Conservation (phyloP, 2,113 vertebrate genomes). For the Pterophyllum scalare region DNA sequence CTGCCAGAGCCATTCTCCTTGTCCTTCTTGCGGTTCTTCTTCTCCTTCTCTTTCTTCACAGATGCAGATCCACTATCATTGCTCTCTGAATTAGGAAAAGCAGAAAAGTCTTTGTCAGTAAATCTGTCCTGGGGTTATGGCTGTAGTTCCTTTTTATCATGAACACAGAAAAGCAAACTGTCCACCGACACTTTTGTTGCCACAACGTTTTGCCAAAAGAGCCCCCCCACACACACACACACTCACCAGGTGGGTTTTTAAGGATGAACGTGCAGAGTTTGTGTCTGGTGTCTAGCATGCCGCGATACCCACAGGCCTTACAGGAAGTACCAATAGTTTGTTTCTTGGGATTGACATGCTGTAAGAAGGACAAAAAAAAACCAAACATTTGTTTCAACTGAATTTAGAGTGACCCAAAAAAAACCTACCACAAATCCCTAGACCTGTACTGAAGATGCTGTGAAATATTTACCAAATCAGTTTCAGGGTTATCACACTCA, state of each 20-base stretch:
- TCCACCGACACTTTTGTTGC: background rate
- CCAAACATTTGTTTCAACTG: background rate
- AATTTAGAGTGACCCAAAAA: background rate
- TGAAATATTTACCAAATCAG: slow-evolving; percentile 88
- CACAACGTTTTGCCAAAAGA: background rate
- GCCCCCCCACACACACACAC: slow-evolving; percentile 20
- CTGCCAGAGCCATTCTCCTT: slow-evolving; percentile 97
- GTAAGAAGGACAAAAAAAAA: slow-evolving; percentile 11
- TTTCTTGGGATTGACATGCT: slow-evolving; percentile 99
- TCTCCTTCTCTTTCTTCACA: slow-evolving; percentile 96
- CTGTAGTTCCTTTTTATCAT: background rate
- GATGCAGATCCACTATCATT: slow-evolving; percentile 88
- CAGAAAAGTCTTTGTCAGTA: background rate
- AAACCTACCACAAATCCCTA: no score
- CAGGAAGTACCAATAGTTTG: slow-evolving; percentile 99
- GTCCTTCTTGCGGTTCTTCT: slow-evolving; percentile 97
- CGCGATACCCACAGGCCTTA: slow-evolving; percentile 98
- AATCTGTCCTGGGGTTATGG: background rate
- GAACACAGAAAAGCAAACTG: rapidly evolving
- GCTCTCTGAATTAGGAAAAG: slow-evolving; percentile 80
- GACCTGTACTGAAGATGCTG: rapidly evolving
- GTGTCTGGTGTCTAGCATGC: slow-evolving; percentile 99
- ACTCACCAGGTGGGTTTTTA: slow-evolving; percentile 98
- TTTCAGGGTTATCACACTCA: slow-evolving; percentile 99
- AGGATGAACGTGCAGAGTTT: slow-evolving; percentile 99